A percentile compares a stretch with the other conserved stretches of the same genome.
Evolutionary conservation across 23 tunicate genomes (phyloP).

Genomic region (Trididemnum clinides): DNA sequence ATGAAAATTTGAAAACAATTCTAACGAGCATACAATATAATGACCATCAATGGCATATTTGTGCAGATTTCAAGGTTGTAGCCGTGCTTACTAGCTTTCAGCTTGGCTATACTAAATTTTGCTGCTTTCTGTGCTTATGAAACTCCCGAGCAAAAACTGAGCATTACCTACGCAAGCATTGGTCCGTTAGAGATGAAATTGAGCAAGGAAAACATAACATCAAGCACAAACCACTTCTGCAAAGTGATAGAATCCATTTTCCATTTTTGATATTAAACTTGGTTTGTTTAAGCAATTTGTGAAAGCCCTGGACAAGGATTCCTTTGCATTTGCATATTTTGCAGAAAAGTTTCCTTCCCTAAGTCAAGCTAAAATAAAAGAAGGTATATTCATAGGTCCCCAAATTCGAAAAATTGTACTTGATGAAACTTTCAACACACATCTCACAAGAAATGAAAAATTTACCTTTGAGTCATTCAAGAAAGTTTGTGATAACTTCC

Average conservation of each 20-base stretch:
- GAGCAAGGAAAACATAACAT: conserved; percentile 20
- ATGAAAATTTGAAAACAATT: conserved; percentile 6
- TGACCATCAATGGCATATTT: neutral
- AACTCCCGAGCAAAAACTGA: neutral
- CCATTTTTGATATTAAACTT: conserved; percentile 10
- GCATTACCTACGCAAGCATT: conserved; percentile 8
- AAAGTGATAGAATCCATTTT: conserved; percentile 6
- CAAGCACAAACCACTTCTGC: conserved; percentile 11
- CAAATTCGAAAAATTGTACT: conserved; percentile 6
- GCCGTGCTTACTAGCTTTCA: neutral
- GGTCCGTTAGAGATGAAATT: conserved; percentile 14
- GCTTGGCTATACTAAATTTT: conserved; percentile 25
- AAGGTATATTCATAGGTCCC: conserved; percentile 10
- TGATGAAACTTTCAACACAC: conserved; percentile 3
- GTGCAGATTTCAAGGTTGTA: conserved; percentile 17
- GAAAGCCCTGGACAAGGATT: conserved; percentile 6
- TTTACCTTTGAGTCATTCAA: conserved; percentile 7
- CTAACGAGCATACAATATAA: conserved; percentile 7
- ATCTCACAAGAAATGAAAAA: conserved; percentile 5
- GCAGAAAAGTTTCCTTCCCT: conserved; percentile 18
- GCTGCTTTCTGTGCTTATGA: conserved; percentile 1
- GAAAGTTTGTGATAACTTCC: conserved; percentile 17
- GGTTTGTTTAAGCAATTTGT: conserved; percentile 17
- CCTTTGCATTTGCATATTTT: neutral
- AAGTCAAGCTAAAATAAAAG: conserved; percentile 11